Base-by-base conservation (phyloP, 35 echinoderm and acorn worm genomes). In the Chiridota heheva region DNA sequence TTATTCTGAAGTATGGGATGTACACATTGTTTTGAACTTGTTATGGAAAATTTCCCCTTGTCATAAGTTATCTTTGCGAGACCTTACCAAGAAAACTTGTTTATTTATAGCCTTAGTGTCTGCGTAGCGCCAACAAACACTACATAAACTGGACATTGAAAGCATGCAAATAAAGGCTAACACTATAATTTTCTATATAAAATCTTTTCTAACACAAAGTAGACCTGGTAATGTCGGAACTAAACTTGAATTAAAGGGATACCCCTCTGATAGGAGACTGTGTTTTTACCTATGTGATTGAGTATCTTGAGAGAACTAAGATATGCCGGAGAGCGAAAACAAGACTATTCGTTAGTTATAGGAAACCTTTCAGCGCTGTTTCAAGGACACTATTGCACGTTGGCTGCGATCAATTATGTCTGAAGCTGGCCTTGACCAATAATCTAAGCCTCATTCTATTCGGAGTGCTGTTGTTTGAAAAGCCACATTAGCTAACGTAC, bases 1-100 rank as follows among this genome's bases (percentile, higher is more conserved):
- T 30, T 93, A 88, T 47, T 25, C 32, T 43, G 31, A 70, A 26
- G 88, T 57, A 7, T 93, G 90, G 90, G 80, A 93, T 84, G 85
- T 84, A 40, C 47, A 60, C 7, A 34, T 68, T 61, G 78, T 88
- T 12, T 49, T 93, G 2, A 32, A 80, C 8, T 88, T 66, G 41
- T 41, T 93, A 6, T 15, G 85, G 22, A 61, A 51, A 36, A 18
- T 66, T 2, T 42, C 64, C 29, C 76, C 33, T 27, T 60, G 34
- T 36, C 68, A 70, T 12, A 60, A 28, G 26, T 36, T 92, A 29
- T 26, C 22, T 29, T 42, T 92, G 18, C 61, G 83, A 81, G 13
- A 87, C 4, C 40, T 92, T 3, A 87, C 90, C n/a, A 7, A 76
- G 6, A 92, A 92, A 70, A 40, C 61, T 22, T 41, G 40, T 1